Conservation (phyloP, 1,140 invertebrate species). For the Zaprionus vittiger region DNA sequence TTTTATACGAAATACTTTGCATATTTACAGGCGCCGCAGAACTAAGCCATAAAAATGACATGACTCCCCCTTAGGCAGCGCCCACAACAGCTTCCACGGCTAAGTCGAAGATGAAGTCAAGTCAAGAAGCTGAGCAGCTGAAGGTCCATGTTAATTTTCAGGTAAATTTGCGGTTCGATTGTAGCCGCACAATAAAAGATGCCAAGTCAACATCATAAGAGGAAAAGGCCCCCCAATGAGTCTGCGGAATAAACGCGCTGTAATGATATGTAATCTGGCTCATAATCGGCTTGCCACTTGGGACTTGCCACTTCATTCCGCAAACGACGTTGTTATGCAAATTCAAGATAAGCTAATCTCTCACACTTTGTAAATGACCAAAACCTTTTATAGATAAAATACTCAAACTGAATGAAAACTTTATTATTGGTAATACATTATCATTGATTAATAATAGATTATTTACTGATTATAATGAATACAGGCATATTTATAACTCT, state of each 20-base stretch:
- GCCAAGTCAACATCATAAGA: conserved; percentile 66
- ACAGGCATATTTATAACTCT: not conserved
- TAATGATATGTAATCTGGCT: conserved; percentile 81
- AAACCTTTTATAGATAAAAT: not conserved
- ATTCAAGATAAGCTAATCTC: conserved; percentile 36
- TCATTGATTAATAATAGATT: no score
- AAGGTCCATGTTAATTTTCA: conserved; percentile 53
- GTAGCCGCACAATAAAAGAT: conserved; percentile 51
- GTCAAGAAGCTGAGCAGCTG: conserved; percentile 49
- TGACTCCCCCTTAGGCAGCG: conserved; percentile 11
- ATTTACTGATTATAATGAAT: no score
- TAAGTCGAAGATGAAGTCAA: conserved; percentile 51
- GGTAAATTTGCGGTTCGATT: conserved; percentile 60
- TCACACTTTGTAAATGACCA: not conserved
- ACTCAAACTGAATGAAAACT: not conserved
- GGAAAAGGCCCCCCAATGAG: conserved; percentile 9
- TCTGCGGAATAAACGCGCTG: conserved; percentile 60
- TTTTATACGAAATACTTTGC: conserved; percentile 76
- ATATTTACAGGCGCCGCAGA: conserved; percentile 62
- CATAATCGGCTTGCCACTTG: conserved; percentile 77
- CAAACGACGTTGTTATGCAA: conserved; percentile 74
- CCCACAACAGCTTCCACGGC: not conserved
- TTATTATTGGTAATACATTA: no score
- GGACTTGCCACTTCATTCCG: conserved; percentile 35
- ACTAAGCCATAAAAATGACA: conserved; percentile 79